These are phyloP conservation scores for Mylabris sibirica DNA, from an alignment of 2,888 invertebrate species.

Conservation along the genomic window DNA sequence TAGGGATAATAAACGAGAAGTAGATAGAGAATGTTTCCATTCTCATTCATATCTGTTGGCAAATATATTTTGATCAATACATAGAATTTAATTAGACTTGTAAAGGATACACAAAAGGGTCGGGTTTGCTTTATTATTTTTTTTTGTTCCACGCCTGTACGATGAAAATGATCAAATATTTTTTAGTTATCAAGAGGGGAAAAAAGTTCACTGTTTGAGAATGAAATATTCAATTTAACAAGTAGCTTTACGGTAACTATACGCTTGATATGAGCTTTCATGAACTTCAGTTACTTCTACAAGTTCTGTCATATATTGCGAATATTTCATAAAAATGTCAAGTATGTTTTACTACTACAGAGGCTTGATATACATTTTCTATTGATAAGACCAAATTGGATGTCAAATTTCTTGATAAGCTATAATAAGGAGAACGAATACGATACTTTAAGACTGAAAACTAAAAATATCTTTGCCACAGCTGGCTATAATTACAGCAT, in stretches of 20 bases:
- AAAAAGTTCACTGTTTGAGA: too few relatives aligned
- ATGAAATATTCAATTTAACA: too few relatives aligned
- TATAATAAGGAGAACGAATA: too few relatives aligned
- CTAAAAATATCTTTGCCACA: too few relatives aligned
- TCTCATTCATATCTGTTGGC: background rate
- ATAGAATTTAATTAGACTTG: background rate
- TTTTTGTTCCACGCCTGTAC: too few relatives aligned
- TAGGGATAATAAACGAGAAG: background rate
- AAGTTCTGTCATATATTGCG: background rate
- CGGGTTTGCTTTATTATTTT: background rate
- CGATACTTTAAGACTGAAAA: too few relatives aligned
- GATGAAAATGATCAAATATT: too few relatives aligned
- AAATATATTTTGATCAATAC: background rate
- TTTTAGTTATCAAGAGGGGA: too few relatives aligned
- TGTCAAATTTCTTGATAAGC: background rate
- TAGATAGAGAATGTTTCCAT: background rate
- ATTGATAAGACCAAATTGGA: background rate
- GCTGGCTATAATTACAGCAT: too few relatives aligned
- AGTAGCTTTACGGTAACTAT: too few relatives aligned
- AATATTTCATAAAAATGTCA: slow-evolving; percentile 1
- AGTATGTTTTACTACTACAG: background rate
- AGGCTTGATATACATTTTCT: background rate
- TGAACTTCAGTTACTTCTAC: too few relatives aligned
- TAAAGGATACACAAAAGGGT: background rate
- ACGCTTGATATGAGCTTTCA: too few relatives aligned